phyloP scores from a whole-genome alignment of 2,113 vertebrate genomes.

The Odontesthes bonariensis region DNA sequence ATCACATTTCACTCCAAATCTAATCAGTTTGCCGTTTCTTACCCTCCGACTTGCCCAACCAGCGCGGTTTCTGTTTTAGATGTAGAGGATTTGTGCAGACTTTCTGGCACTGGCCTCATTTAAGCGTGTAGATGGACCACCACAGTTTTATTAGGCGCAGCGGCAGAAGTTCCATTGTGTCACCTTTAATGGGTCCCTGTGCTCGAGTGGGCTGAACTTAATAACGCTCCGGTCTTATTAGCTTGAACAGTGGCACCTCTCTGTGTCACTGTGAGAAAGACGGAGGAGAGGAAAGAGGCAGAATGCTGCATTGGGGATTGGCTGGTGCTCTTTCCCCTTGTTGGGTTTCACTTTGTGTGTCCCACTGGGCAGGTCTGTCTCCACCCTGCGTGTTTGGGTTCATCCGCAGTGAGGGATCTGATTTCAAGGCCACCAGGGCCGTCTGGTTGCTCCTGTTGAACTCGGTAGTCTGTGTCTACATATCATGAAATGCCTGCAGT shows the following conservation, averaged over 20 bases:
- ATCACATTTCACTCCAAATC: constrained; percentile 72
- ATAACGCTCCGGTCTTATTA: constrained; percentile 61
- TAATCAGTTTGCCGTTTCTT: constrained; percentile 61
- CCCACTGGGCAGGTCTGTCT: constrained; percentile 71
- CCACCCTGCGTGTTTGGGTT: constrained; percentile 80
- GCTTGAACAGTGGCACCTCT: constrained; percentile 40
- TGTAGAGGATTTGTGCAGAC: constrained; percentile 25
- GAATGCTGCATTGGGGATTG: constrained; percentile 67
- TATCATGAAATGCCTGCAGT: constrained; percentile 45
- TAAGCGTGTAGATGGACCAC: constrained; percentile 27
- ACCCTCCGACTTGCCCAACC: constrained; percentile 22
- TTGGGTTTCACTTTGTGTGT: constrained; percentile 73
- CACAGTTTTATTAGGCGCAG: constrained; percentile 35
- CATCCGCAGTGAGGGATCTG: constrained; percentile 82
- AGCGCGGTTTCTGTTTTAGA: constrained; percentile 26
- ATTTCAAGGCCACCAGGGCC: constrained; percentile 76
- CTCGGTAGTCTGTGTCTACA: constrained; percentile 50
- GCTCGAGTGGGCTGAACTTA: constrained; percentile 52
- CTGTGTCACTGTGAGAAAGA: constrained; percentile 32
- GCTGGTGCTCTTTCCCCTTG: constrained; percentile 50
- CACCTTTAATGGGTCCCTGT: constrained; percentile 38
- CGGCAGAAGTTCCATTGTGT: constrained; percentile 45
- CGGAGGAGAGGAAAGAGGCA: constrained; percentile 28
- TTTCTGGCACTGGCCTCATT: constrained; percentile 46
- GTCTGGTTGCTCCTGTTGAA: constrained; percentile 66